Percentiles rank a stretch among this genome's conserved stretches.
Conservation (phyloP, 2,888 invertebrate species). For the Melanargia galathea region DNA sequence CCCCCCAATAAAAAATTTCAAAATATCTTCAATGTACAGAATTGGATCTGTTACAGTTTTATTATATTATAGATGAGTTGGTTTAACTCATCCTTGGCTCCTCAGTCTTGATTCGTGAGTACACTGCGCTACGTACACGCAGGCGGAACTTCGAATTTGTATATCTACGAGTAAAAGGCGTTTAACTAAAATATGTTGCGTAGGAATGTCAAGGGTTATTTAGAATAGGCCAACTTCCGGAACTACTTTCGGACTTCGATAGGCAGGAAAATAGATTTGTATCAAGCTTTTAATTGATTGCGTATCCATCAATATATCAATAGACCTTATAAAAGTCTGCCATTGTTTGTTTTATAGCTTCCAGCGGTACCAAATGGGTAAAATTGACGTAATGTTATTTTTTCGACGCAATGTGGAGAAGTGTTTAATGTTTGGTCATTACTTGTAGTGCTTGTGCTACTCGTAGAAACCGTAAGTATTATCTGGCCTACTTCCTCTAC, state of each 20-base stretch:
- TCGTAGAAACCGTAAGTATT: conserved; percentile 8
- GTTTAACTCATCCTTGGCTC: not conserved
- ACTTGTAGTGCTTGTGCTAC: not conserved
- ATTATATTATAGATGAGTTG: too few relatives aligned
- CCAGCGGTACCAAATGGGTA: not conserved
- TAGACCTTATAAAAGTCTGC: not conserved
- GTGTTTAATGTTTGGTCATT: conserved; percentile 1
- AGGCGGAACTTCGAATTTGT: not conserved
- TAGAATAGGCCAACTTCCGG: not conserved
- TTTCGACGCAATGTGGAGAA: not conserved
- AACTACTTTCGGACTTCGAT: conserved; percentile 3
- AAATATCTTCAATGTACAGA: too few relatives aligned
- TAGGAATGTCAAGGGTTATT: conserved; percentile 17
- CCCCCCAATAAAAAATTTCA: too few relatives aligned
- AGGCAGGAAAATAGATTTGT: not conserved
- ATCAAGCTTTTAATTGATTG: not conserved
- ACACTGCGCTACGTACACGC: conserved; percentile 1
- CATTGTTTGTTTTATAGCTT: not conserved
- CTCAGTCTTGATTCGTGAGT: not conserved
- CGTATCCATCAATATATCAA: not conserved
- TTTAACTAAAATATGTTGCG: not conserved
- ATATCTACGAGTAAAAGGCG: not conserved
- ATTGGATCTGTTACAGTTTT: too few relatives aligned
- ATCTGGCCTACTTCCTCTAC: not conserved
- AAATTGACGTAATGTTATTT: not conserved